Evolutionary conservation across 2,797 vertebrate species (phyloP), one percentile per base, ranked within the genome.

Genomic region (Takifugu ocellatus): DNA sequence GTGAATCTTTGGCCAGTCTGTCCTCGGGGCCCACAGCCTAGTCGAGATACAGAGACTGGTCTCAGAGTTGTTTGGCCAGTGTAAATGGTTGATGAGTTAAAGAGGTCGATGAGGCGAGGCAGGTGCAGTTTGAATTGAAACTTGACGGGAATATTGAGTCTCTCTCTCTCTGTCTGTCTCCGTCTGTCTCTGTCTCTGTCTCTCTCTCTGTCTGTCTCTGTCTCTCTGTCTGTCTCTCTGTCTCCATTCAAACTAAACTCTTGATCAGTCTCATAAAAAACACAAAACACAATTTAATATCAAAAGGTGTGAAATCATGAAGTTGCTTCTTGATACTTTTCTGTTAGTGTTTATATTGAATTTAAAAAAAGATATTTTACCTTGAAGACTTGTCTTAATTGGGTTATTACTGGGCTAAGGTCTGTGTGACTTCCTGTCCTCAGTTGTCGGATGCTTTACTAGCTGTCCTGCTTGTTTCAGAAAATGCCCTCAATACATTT

Each of bases 401-500:
- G 27, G 27, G 27, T 43, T 4, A 43, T 10, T 9, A 12, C 42
- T 16, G 42, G 4, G 42, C 6, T 4, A 12, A 4, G 6, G 11
- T 12, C 11, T 21, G 21, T 1, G 4, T 9, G 11, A 43, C 42
- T 6, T 16, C 5, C 45, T 8, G 45, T 8, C 16, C 16, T 48
- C 3, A 14, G 3, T 25, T 48, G 17, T 24, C 2, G 14, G 1
- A 16, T 15, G 14, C 16, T 1, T 68, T 10, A 43, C 42, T 43
- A 12, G 42, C 3, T 16, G 1, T 12, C 42, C 11, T 21, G 21
- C 15, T 17, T 17, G 16, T 17, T 75, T 79, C 67, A 99, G 97
- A 90, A 78, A 95, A 94, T 0, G 93, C 97, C 61, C 93, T 99
- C 25, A 77, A 83, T 74, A 91, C 88, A 42, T 99, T 97, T 75